These are phyloP conservation scores for Oscheius onirici DNA, from an alignment of 2,888 invertebrate species.

Conservation along the genomic window DNA sequence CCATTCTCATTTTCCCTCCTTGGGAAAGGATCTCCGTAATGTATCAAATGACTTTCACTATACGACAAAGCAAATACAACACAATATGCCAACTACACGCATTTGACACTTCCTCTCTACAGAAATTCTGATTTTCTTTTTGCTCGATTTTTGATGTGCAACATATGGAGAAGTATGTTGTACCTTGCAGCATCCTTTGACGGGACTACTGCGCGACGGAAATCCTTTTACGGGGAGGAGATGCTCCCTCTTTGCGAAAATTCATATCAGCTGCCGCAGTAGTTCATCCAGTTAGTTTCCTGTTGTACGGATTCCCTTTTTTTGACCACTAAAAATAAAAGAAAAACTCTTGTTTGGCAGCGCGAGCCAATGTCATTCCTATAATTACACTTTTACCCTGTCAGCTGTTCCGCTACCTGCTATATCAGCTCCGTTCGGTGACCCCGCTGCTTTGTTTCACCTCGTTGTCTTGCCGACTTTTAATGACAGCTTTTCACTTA, in stretches of 20 bases:
- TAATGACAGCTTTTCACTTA: not conserved
- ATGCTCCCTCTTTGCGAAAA: constrained; percentile 18
- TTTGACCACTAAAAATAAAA: not conserved
- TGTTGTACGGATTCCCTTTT: not conserved
- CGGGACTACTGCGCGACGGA: constrained; percentile 23
- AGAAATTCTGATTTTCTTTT: too few relatives aligned
- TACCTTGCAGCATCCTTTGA: constrained; percentile 27
- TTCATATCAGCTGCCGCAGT: constrained; percentile 23
- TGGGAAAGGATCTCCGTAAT: constrained; percentile 26
- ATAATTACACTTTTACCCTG: constrained; percentile 30
- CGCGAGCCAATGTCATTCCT: constrained; percentile 30
- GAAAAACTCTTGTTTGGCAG: constrained; percentile 28
- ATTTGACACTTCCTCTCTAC: too few relatives aligned
- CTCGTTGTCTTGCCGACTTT: not conserved
- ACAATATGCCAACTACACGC: not conserved
- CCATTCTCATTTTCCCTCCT: constrained; percentile 14
- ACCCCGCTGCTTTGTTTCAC: constrained; percentile 27
- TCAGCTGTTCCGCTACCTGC: constrained; percentile 31
- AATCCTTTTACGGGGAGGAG: constrained; percentile 30
- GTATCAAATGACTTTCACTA: constrained; percentile 32
- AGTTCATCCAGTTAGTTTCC: not conserved
- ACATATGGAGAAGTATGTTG: not conserved
- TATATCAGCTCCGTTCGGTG: constrained; percentile 31
- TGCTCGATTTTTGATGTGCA: not conserved
- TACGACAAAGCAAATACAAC: constrained; percentile 27